Percentiles rank a stretch among this genome's conserved stretches.
Evolutionary conservation across 2,797 vertebrate genomes (phyloP).

Genomic region (Tolypeutes matacus): DNA sequence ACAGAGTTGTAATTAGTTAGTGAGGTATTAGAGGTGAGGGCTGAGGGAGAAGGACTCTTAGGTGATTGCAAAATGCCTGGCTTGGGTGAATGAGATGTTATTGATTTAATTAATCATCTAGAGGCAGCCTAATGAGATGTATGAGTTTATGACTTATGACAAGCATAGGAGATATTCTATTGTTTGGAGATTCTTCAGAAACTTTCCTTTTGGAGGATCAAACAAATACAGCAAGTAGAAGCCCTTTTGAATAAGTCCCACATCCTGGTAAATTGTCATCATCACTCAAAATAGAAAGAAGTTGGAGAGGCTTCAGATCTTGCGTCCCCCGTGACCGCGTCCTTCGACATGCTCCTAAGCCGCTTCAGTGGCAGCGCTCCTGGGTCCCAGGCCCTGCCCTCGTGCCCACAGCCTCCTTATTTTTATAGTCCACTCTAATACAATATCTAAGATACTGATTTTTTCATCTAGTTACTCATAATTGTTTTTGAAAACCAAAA

Average conservation of each 20-base stretch:
- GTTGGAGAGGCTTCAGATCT: neutral
- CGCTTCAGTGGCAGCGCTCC: neutral
- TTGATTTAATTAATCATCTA: neutral
- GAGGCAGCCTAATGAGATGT: too few relatives aligned
- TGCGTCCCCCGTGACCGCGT: neutral
- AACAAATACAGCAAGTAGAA: neutral
- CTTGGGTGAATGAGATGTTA: neutral
- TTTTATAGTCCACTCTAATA: neutral
- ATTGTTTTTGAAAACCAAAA: neutral
- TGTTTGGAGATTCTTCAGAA: neutral
- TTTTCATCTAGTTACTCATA: neutral
- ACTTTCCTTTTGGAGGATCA: neutral
- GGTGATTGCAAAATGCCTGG: neutral
- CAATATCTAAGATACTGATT: neutral
- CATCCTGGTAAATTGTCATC: neutral
- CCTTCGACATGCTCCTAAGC: neutral
- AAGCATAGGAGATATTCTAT: neutral
- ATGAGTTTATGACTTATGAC: too few relatives aligned
- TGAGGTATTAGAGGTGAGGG: neutral
- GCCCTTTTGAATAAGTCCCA: neutral
- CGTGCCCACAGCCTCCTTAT: neutral
- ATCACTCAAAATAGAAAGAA: neutral
- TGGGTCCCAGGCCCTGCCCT: neutral
- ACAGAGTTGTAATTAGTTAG: neutral
- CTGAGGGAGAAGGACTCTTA: neutral